phyloP scores from a whole-genome alignment of 2,888 invertebrate genomes.

The Trileptium ribeirensis region DNA sequence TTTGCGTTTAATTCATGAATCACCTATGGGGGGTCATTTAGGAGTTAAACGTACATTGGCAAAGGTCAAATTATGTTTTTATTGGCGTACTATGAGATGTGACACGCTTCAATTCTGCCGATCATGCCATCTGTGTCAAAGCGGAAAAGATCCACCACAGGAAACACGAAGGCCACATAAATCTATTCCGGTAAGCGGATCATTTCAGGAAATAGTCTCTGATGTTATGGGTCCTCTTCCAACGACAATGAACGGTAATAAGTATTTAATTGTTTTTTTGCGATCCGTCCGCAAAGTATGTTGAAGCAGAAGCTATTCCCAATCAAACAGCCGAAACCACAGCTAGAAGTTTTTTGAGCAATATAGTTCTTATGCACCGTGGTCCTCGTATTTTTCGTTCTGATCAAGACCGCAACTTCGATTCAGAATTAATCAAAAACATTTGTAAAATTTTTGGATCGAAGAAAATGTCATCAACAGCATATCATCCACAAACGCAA shows the following conservation, averaged over 20 bases:
- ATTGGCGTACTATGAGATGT: no score
- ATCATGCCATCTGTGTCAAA: background rate
- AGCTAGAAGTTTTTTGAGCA: slow-evolving; percentile 19
- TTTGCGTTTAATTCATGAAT: no score
- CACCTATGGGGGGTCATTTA: no score
- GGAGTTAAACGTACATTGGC: no score
- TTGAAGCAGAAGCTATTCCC: no score
- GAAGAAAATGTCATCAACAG: background rate
- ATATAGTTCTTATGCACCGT: background rate
- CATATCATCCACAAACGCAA: slow-evolving; percentile 24
- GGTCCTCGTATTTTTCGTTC: background rate
- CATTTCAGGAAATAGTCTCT: slow-evolving; percentile 36
- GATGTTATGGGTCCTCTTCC: slow-evolving; percentile 36
- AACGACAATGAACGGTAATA: slow-evolving; percentile 23
- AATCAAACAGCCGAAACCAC: no score
- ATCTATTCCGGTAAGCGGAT: slow-evolving; percentile 19
- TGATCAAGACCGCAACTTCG: background rate
- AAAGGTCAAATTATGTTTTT: no score
- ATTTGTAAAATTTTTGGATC: background rate
- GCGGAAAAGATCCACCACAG: background rate
- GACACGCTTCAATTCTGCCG: background rate
- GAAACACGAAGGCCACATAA: slow-evolving; percentile 19
- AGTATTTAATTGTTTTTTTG: slow-evolving; percentile 35
- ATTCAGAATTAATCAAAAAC: background rate
- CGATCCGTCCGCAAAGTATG: no score